A percentile compares a stretch with the other conserved stretches of the same genome.
phyloP scores from a whole-genome alignment of 2,113 vertebrate species.

The Chloroceryle aenea region DNA sequence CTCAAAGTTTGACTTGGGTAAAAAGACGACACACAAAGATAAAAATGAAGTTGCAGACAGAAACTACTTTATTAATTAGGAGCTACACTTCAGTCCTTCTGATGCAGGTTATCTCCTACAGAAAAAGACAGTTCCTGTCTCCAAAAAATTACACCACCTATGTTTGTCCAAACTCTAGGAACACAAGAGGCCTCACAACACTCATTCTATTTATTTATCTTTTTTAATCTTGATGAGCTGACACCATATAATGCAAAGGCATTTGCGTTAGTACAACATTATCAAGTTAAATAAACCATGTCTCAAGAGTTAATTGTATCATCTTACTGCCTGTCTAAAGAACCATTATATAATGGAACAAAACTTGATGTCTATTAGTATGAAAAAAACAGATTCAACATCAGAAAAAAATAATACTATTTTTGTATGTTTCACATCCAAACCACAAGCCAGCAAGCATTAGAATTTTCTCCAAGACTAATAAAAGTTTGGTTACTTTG shows the following conservation, averaged over 20 bases:
- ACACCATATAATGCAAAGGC: neutral
- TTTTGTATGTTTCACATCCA: slow-evolving; percentile 60
- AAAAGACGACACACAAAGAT: neutral
- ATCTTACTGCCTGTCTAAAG: neutral
- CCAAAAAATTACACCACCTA: neutral
- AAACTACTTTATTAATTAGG: neutral
- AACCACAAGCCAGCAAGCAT: slow-evolving; percentile 70
- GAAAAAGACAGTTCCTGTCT: neutral
- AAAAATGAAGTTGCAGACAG: neutral
- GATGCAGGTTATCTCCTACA: neutral
- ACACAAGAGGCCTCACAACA: neutral
- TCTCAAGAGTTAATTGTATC: neutral
- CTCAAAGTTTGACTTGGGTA: neutral
- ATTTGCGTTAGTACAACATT: neutral
- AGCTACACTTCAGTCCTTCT: neutral
- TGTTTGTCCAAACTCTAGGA: neutral
- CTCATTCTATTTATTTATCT: neutral
- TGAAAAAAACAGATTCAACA: neutral
- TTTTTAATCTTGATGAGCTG: neutral
- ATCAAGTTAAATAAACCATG: neutral
- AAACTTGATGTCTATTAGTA: slow-evolving; percentile 32
- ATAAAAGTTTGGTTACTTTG: slow-evolving; percentile 75
- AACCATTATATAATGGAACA: slow-evolving; percentile 50
- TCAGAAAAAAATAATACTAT: slow-evolving; percentile 55
- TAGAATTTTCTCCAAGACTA: slow-evolving; percentile 74